Evolutionary conservation across 2,888 invertebrate species (phyloP), one percentile per base, ranked within the genome.

Genomic region (Branchipolynoe longqiensis): DNA sequence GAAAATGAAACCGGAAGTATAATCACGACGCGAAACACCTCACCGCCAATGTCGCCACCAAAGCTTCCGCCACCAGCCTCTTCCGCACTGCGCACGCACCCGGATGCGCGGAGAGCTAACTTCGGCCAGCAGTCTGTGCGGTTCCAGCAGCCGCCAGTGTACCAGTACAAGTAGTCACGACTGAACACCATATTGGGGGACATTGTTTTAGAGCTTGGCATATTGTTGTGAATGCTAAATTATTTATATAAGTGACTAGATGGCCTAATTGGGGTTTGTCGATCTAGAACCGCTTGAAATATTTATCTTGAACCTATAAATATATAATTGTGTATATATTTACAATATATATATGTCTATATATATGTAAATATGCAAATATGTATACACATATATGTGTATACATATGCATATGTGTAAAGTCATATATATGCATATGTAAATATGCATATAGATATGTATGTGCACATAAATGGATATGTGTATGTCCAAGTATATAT

Each of bases 81-180:
- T 6, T 69, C 69, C 2, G 69, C 69, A 0, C 33, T 69, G 69
- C 69, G 69, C 38, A n/a, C 69, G 69, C 69, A 69, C 69, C 69
- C 69, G 69, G 69, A 69, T 36, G 36, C 22, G 22, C 18, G 25
- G 36, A 12, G 69, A 25, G n/a, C 69, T 12, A 36, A 3, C 12
- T 25, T 25, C 2, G 62, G 62, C 28, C 1, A 38, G 1, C 48
- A 48, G 18, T 12, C 48, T 8, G 69, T 69, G 36, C 33, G 69
- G n/a, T 69, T 69, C 69, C 69, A 69, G 38, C 69, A 69, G 25
- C 69, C 69, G 0, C 69, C 69, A n/a, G 69, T 69, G 36, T 69
- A 36, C 18, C 33, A 69, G 36, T 69, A 69, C 36, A 69, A 69
- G 25, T 69, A 69, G 38, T 18, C 36, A 1, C 36, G 4, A 58